Evolutionary conservation across 2,797 vertebrate species (phyloP).

Genomic region (Eulemur rubriventer): DNA sequence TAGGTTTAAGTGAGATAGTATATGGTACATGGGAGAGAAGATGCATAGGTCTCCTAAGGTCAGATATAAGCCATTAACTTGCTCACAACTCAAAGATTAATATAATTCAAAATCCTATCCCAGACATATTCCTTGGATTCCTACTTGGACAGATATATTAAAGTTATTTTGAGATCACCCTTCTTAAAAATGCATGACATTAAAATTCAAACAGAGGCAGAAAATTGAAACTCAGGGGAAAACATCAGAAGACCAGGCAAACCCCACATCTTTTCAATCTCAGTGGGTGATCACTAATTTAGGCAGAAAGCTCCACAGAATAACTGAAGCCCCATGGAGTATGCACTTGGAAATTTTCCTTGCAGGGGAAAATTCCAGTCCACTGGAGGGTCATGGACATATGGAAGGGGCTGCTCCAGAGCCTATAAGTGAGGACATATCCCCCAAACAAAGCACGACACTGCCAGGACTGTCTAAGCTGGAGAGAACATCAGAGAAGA

Average conservation of each 20-base stretch:
- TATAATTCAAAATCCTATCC: neutral
- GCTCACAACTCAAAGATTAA: slow-evolving; percentile 1
- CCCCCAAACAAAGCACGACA: neutral
- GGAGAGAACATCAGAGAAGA: neutral
- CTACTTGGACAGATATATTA: slow-evolving; percentile 53
- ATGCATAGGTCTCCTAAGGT: neutral
- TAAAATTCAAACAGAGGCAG: slow-evolving; percentile 71
- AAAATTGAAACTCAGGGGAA: slow-evolving; percentile 58
- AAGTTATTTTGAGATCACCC: slow-evolving; percentile 71
- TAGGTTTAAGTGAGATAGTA: neutral
- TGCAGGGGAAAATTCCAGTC: slow-evolving; percentile 14
- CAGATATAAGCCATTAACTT: neutral
- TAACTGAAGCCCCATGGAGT: neutral
- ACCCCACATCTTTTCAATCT: slow-evolving; percentile 44
- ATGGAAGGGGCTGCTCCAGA: neutral
- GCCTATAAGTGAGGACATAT: accelerated
- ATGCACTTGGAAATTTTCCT: neutral
- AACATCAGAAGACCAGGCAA: slow-evolving; percentile 60
- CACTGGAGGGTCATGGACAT: neutral
- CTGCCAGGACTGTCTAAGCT: neutral
- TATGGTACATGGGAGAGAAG: neutral
- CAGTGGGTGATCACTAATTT: slow-evolving; percentile 62
- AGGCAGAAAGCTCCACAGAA: slow-evolving; percentile 47
- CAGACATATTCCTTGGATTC: slow-evolving; percentile 23
- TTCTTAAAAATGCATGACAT: slow-evolving; percentile 72